A percentile compares a stretch with the other conserved stretches of the same genome.
phyloP scores from a whole-genome alignment of 2,113 vertebrate genomes.

The Prolemur simus region DNA sequence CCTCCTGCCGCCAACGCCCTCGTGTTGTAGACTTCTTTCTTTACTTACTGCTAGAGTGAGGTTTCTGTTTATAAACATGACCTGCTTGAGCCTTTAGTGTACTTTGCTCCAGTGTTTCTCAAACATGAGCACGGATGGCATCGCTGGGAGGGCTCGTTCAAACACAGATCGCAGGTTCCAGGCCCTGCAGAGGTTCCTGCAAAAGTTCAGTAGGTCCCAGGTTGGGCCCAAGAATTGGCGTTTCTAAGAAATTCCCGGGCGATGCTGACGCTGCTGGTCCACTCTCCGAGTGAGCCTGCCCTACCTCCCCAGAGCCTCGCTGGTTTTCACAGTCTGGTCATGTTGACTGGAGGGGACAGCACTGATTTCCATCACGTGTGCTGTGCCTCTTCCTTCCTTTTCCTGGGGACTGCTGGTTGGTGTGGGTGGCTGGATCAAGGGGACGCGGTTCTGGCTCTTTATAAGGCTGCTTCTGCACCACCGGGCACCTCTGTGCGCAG shows the following conservation, averaged over 20 bases:
- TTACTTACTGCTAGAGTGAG: not conserved
- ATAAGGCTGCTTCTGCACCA: not conserved
- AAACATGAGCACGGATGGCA: accelerated
- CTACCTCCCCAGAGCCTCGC: not conserved
- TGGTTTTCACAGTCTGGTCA: not conserved
- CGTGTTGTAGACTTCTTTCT: accelerated
- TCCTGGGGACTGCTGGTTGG: not conserved
- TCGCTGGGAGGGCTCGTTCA: not conserved
- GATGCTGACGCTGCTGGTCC: not conserved
- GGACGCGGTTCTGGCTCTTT: not conserved
- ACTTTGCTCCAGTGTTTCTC: not conserved
- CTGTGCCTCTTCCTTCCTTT: not conserved
- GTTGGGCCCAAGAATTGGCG: not conserved
- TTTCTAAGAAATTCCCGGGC: not conserved
- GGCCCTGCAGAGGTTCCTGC: not conserved
- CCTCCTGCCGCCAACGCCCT: accelerated
- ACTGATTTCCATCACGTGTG: not conserved
- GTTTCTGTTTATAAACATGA: not conserved
- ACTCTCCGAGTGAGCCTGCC: accelerated
- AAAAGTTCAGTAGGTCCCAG: not conserved
- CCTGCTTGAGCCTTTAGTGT: not conserved
- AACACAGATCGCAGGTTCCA: not conserved
- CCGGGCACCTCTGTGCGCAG: not conserved
- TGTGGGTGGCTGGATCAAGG: accelerated
- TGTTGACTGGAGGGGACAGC: not conserved